Evolutionary conservation across 2,888 invertebrate genomes (phyloP), one percentile per base, ranked within the genome.

Genomic region (Dilophus febrilis): DNA sequence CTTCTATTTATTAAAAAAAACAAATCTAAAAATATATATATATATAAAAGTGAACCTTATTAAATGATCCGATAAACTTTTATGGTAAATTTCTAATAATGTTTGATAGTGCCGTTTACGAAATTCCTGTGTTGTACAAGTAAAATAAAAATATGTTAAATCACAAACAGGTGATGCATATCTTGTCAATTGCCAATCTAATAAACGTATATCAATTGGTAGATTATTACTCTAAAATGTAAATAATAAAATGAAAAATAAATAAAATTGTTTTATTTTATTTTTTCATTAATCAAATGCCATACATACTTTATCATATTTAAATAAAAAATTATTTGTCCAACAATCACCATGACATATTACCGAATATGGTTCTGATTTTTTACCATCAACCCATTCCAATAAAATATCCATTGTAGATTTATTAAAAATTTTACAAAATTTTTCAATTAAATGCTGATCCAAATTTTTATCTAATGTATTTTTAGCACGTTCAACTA

Each of bases 261-360:
- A n/a, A n/a, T n/a, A n/a, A n/a, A n/a, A n/a, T n/a, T n/a, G n/a
- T n/a, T n/a, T n/a, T n/a, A n/a, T n/a, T n/a, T n/a, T n/a, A n/a
- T n/a, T n/a, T n/a, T n/a, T n/a, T n/a, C n/a, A n/a, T n/a, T n/a
- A n/a, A n/a, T n/a, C n/a, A n/a, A 12, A 12, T 28, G 28, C 28
- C 28, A 12, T 22, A 22, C 8, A 6, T 22, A 22, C 22, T 45
- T 47, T 47, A 37, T 47, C 35, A 19, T 44, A 34, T 43, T 51
- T 50, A 40, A 53, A 59, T 29, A 59, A 42, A 18, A 59, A 50
- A 37, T 60, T 60, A 39, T 60, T 60, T 44, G 52, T 59, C 60
- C 59, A 60, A 42, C 58, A 56, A 44, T 59, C 59, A 10, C 59
- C 58, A 40, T 60, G 60, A 35, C 54, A 55, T 8, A 60, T 42